Percentiles rank a stretch among this genome's conserved stretches.
Conservation (phyloP, 1,140 invertebrate species). For the Conus betulinus region DNA sequence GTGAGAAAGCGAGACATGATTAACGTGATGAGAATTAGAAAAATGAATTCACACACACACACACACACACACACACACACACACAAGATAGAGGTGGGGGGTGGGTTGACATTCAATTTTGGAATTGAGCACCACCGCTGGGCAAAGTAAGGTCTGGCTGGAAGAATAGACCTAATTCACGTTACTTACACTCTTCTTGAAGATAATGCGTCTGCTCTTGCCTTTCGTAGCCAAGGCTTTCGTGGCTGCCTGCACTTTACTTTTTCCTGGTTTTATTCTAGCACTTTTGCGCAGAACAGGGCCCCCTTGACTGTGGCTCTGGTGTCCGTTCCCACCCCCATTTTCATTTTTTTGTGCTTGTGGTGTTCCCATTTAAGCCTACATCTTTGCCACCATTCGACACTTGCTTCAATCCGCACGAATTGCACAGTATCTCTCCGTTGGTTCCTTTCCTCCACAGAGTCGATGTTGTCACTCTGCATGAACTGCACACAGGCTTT, state of each 20-base stretch:
- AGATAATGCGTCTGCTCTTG: slow-evolving; percentile 85
- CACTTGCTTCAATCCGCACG: slow-evolving; percentile 76
- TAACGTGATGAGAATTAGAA: not conserved
- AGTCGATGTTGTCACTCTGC: slow-evolving; percentile 79
- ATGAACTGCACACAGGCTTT: slow-evolving; percentile 81
- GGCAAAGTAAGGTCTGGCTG: too few species aligned
- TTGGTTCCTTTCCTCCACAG: slow-evolving; percentile 82
- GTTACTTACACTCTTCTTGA: slow-evolving; percentile 83
- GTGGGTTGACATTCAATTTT: too few species aligned
- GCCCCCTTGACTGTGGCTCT: slow-evolving; percentile 18
- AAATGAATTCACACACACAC: not conserved
- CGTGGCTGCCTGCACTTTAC: slow-evolving; percentile 78
- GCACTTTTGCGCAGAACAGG: slow-evolving; percentile 72
- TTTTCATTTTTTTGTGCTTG: slow-evolving; percentile 42
- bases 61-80: too few species aligned
- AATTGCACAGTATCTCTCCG: slow-evolving; percentile 80
- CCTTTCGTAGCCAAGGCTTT: slow-evolving; percentile 81
- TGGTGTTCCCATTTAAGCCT: slow-evolving; percentile 25
- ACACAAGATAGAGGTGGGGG: too few species aligned
- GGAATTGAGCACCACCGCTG: too few species aligned
- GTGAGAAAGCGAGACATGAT: not conserved
- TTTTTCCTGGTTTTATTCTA: slow-evolving; percentile 75
- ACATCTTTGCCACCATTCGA: slow-evolving; percentile 41
- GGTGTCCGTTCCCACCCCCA: slow-evolving; percentile 38
- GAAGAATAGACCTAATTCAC: not conserved